Evolutionary conservation across 2,888 invertebrate species (phyloP).

Genomic region (Luffia ferchaultella): DNA sequence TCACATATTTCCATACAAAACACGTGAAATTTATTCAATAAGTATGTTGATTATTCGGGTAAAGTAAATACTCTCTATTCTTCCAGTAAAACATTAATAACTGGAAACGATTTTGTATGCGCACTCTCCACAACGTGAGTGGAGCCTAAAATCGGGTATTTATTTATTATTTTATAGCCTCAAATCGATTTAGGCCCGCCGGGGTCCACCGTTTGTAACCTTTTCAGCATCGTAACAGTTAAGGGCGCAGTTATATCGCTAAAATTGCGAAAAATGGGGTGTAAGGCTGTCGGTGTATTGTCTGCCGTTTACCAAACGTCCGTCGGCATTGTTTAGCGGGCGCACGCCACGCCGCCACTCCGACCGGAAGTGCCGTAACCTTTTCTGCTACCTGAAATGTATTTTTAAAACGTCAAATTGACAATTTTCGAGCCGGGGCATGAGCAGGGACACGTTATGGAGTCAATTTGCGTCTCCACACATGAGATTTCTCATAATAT

Average conservation of each 20-base stretch:
- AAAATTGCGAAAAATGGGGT: constrained; percentile 53
- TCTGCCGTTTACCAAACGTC: constrained; percentile 51
- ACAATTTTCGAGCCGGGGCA: not conserved
- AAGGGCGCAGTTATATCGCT: constrained; percentile 50
- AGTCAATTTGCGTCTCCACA: not conserved
- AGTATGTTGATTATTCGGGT: not conserved
- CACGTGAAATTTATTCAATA: not conserved
- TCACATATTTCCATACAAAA: not conserved
- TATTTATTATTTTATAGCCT: constrained; percentile 3
- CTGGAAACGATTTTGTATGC: not conserved
- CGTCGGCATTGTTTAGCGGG: not conserved
- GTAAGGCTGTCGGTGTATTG: constrained; percentile 44
- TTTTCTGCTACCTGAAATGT: not conserved
- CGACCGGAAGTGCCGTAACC: not conserved
- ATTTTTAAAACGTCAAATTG: not conserved
- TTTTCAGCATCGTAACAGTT: constrained; percentile 57
- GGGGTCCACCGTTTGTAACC: constrained; percentile 30
- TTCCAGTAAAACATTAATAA: not conserved
- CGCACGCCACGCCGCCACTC: not conserved
- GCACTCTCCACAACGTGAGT: not conserved
- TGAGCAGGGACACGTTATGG: not conserved
- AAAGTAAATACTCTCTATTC: not conserved
- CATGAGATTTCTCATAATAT: no score
- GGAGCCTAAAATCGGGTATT: not conserved
- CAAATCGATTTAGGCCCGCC: constrained; percentile 6